These are phyloP conservation scores for Chrysemys picta DNA, from an alignment of 2,113 vertebrate genomes.

Conservation along the genomic window DNA sequence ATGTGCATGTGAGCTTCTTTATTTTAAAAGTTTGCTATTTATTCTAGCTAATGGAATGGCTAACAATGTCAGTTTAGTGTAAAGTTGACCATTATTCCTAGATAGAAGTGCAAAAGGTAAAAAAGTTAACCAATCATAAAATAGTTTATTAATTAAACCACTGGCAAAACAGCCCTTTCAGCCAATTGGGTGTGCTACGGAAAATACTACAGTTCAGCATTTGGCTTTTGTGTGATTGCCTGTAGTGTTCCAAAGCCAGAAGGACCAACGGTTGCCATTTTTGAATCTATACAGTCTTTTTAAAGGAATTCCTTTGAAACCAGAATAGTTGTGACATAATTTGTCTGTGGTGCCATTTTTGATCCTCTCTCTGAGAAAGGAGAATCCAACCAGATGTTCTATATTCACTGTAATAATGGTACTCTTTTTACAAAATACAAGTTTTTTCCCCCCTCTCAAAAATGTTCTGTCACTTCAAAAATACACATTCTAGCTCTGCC, in stretches of 20 bases:
- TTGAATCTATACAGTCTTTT: conserved; percentile 33
- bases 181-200: accelerated
- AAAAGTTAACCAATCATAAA: conserved; percentile 58
- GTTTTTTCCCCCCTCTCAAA: background rate
- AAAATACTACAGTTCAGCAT: background rate
- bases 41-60: background rate
- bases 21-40: conserved; percentile 44
- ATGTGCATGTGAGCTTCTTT: background rate
- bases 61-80: background rate
- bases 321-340: conserved; percentile 50
- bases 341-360: conserved; percentile 62
- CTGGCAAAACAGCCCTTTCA: conserved; percentile 40
- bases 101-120: conserved; percentile 47
- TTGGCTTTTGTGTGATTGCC: conserved; percentile 23
- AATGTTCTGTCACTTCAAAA: background rate
- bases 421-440: background rate
- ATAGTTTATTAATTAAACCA: conserved; percentile 65
- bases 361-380: background rate
- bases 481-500: background rate
- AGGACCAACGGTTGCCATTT: conserved; percentile 60
- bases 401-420: background rate
- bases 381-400: conserved; percentile 61
- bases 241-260: conserved; percentile 33
- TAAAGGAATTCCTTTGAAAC: conserved; percentile 57
- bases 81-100: conserved; percentile 14